Evolutionary conservation across 2,888 invertebrate genomes (phyloP), one percentile per base, ranked within the genome.

Genomic region (Anticlea derivata): DNA sequence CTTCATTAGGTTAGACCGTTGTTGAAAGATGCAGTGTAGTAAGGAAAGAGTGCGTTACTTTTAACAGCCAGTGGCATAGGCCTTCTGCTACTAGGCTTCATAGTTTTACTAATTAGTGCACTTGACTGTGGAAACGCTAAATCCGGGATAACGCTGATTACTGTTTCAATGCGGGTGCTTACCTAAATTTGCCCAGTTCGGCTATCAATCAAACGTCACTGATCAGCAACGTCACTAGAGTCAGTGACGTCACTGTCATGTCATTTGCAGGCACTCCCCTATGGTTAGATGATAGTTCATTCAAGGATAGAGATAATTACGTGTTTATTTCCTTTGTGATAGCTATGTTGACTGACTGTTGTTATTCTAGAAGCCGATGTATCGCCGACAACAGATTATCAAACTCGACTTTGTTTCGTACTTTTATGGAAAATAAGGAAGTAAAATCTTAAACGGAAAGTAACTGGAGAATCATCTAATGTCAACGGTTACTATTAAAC

Each of bases 141-240:
- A 75, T 77, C 69, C 69, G 65, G 69, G 73, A 77, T 76, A 75
- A 76, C 68, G 53, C 69, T 74, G 75, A 80, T 79, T 76, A 75
- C 73, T 66, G 75, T 78, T 75, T 71, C 70, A 67, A 78, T 79
- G 73, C 79, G 75, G 75, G 78, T 62, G 66, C 61, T 66, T 63
- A 59, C 68, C 65, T 45, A 73, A 75, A 73, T 68, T 73, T 72
- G 66, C 66, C 63, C 59, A 59, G 63, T 67, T 66, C 60, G 45
- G 38, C 63, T 65, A 75, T 78, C 80, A 75, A 73, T 80, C 77
- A 80, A 61, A 68, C 46, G 69, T 67, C 69, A 59, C 59, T 55
- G 24, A 22, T 33, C 17, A 17, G 17, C 17, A 17, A 17, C 4
- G 17, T n/a, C n/a, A n/a, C n/a, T n/a, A n/a, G n/a, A n/a, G 34